Evolutionary conservation across 1,140 invertebrate species (phyloP), one percentile per base, ranked within the genome.

Genomic region (Diabrotica virgifera): DNA sequence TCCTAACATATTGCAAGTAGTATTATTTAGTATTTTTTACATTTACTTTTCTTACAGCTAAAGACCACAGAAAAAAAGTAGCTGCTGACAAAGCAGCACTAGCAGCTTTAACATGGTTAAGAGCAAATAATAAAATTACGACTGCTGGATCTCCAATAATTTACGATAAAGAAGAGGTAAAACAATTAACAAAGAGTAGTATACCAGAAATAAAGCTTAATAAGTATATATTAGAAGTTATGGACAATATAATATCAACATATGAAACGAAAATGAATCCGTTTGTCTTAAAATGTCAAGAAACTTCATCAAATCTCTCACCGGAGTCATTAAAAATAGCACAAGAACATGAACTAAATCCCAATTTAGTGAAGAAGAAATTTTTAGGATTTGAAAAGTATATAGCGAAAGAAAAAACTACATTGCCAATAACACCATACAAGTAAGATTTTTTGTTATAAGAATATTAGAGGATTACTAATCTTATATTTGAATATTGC

Each of bases 381-480:
- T 72, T 64, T 66, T 68, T 68, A 7, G 52, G 57, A 57, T 52
- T 62, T 7, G 3, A 71, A 36, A 63, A 68, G 38, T 75, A 74
- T 62, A 38, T 61, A 9, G 64, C 70, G 24, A 77, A 75, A 63
- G 76, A 78, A 60, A 70, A 72, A 53, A 46, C 66, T 40, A 14
- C 69, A 13, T 69, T 80, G 53, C 79, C 77, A 40, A 77, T 80
- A 51, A 69, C 75, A 10, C 57, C 71, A 51, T 74, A 63, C 55
- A 76, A 72, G 77, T 79, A 71, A 74, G 69, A 68, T 36, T 52
- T 64, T 13, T 56, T 10, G 24, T 24, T 24, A 24, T 24, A 24
- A 24, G 24, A 24, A 24, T 24, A 24, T 24, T 24, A 24, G 24
- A 24, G 24, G 24, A 24, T 24, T 24, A 11, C 10, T 58, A 61